Evolutionary conservation across 2,113 vertebrate species (phyloP), one percentile per base, ranked within the genome.

Genomic region (Neoarius graeffei): DNA sequence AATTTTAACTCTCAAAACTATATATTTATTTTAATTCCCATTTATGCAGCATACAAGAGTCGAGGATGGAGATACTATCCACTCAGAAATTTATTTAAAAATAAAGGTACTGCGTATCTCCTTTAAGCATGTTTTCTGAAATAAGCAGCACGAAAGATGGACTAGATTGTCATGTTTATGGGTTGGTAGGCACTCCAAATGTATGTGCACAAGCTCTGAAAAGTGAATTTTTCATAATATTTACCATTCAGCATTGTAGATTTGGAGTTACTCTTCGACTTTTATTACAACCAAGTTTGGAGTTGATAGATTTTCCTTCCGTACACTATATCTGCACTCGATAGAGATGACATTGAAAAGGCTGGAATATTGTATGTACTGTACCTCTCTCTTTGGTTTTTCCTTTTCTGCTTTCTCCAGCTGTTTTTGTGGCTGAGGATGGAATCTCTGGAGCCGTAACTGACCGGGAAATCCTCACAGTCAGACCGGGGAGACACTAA

Each of bases 391-490:
- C 62, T 73, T 62, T 71, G 89, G 82, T 27, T 85, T 6, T 88
- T 81, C 30, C 91, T 83, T 30, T 86, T 80, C n/a, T 17, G n/a
- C 27, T 50, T 73, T 66, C 8, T 93, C 94, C 92, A 92, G 90
- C 90, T 94, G 91, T 11, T 93, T 90, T 91, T 93, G 27, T 80
- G 91, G 62, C 88, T 93, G 83, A 96, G 91, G 90, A 96, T 95
- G 19, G 93, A 91, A 50, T 96, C 95, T 89, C 93, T 93, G 77
- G 95, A 96, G 19, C 93, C 90, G 91, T 94, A 96, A 42, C 91
- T 92, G 57, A 74, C 83, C 84, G 86, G 91, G 91, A 84, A 92
- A 86, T 56, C 94, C 87, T 95, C 92, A 59, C 91, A 92, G 89
- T 94, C 94, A 87, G 93, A 92, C 23, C 92, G 90, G 89, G 90